Evolutionary conservation across 2,888 invertebrate species (phyloP), one percentile per base, ranked within the genome.

Genomic region (Meiosimyza platycephala): DNA sequence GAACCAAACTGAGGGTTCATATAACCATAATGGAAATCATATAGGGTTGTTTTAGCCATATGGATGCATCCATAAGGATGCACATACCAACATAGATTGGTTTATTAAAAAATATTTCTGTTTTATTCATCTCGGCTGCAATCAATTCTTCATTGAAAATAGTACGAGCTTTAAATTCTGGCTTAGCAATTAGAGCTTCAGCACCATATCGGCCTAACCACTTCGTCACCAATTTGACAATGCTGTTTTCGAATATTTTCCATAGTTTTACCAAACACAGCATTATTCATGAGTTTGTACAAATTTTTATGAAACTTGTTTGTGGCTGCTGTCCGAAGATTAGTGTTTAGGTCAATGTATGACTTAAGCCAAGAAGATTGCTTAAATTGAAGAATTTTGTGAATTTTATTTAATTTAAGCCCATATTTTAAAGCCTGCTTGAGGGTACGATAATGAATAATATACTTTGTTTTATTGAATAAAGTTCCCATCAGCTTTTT

Each of bases 341-440:
- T 2, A 12, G 15, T 69, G 22, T 72, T 75, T 33, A 73, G 40
- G 54, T 75, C 71, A 60, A 77, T 73, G 64, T 73, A 76, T 3
- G 75, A 70, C 68, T 80, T 78, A 51, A 84, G 65, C 81, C 79
- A 85, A 47, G 72, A 50, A 4, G 78, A 78, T 79, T 84, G 83
- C 22, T 74, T 70, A 74, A 84, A 84, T 47, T 72, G 28, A 15
- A 84, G 60, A 13, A 81, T 74, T 12, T 80, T 65, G 72, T 83
- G 81, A 18, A 83, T 79, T 78, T 81, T 83, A 50, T 33, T 74
- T 13, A 83, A 52, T 72, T 74, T 77, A 28, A 85, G 60, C 0
- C 84, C 85, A 33, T 81, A 65, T 40, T 78, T 64, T 6, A 85
- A 52, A 75, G 78, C 78, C 70, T 82, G 77, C 62, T 81, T 77